These are phyloP conservation scores for Trematocara zebra DNA, from an alignment of 2,113 vertebrate species.

Conservation along the genomic window DNA sequence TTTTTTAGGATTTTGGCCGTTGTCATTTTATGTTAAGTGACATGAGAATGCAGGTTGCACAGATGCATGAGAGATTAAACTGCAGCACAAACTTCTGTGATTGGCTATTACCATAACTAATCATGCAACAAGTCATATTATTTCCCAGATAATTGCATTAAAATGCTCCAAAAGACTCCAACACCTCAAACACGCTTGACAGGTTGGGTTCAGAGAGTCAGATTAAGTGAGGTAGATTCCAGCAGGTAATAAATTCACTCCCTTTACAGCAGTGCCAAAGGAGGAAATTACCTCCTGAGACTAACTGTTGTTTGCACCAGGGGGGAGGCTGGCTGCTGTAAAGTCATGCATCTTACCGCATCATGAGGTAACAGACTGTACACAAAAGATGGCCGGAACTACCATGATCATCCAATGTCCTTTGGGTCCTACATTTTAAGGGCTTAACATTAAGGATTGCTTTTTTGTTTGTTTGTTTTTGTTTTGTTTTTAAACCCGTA, in stretches of 20 bases:
- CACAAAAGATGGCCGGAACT: accelerated
- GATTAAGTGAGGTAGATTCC: neutral
- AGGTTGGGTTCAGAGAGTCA: neutral
- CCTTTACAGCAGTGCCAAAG: neutral
- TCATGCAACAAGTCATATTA: neutral
- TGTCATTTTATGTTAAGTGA: neutral
- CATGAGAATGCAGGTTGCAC: neutral
- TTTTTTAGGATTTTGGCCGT: neutral
- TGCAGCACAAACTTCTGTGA: neutral
- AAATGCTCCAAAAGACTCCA: neutral
- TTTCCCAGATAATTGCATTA: neutral
- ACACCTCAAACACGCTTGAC: accelerated
- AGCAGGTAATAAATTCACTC: neutral
- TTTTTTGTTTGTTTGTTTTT: neutral
- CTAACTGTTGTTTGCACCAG: neutral
- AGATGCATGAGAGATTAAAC: neutral
- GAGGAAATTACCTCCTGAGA: neutral
- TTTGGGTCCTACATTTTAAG: neutral
- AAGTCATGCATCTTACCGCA: neutral
- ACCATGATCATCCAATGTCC: neutral
- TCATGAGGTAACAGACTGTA: neutral
- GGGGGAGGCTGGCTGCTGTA: neutral
- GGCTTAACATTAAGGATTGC: neutral
- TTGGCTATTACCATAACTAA: neutral
- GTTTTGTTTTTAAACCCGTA: accelerated